These are phyloP conservation scores for Hyphantria cunea DNA, from an alignment of 1,140 invertebrate species.

Conservation along the genomic window DNA sequence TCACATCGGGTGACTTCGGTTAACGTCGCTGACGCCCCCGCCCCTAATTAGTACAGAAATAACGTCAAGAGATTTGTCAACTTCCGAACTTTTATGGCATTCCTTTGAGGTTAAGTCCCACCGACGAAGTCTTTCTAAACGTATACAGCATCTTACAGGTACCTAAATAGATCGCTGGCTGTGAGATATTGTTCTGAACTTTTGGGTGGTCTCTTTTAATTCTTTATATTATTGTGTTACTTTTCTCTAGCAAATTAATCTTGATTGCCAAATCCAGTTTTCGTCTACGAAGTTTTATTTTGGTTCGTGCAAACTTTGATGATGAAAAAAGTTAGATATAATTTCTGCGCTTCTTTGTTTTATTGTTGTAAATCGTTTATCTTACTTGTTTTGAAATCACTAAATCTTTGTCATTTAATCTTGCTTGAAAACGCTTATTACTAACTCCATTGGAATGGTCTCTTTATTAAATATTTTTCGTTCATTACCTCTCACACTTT, in stretches of 20 bases:
- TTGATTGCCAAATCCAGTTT: slow-evolving; percentile 29
- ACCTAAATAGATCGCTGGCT: slow-evolving; percentile 62
- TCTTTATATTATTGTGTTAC: slow-evolving; percentile 29
- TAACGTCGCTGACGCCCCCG: slow-evolving; percentile 53
- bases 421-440: slow-evolving; percentile 15
- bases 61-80: slow-evolving; percentile 77
- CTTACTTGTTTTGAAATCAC: slow-evolving; percentile 18
- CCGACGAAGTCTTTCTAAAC: slow-evolving; percentile 32
- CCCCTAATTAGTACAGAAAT: slow-evolving; percentile 80
- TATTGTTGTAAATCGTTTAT: slow-evolving; percentile 23
- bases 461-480: no score
- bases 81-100: slow-evolving; percentile 69
- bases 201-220: slow-evolving; percentile 52
- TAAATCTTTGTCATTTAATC: slow-evolving; percentile 15
- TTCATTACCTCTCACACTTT: no score
- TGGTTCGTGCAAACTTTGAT: slow-evolving; percentile 23
- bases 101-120: slow-evolving; percentile 60
- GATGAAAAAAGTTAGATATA: slow-evolving; percentile 30
- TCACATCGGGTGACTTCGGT: slow-evolving; percentile 33
- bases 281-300: slow-evolving; percentile 34
- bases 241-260: slow-evolving; percentile 33
- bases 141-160: slow-evolving; percentile 42
- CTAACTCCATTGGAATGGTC: no score
- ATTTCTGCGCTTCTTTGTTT: slow-evolving; percentile 22
- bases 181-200: slow-evolving; percentile 60